Percentiles rank a stretch among this genome's conserved stretches.
Conservation (phyloP, 2,888 invertebrate genomes). For the Tiliacea citrago region DNA sequence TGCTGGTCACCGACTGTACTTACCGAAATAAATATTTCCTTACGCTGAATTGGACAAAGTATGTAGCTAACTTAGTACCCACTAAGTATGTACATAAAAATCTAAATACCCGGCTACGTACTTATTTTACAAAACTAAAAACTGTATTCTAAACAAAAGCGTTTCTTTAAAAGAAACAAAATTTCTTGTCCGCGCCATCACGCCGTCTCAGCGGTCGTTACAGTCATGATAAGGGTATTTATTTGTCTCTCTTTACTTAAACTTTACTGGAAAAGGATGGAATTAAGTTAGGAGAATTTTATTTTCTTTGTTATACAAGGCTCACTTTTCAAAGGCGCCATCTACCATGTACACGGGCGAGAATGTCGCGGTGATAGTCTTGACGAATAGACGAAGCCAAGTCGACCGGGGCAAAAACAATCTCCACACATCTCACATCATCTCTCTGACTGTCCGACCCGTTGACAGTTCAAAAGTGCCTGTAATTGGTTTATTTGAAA, state of each 20-base stretch:
- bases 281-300: not conserved
- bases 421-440: no score
- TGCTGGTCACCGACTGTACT: no score
- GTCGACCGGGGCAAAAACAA: no score
- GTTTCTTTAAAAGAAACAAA: constrained; percentile 11
- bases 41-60: not conserved
- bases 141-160: constrained; percentile 16
- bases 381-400: no score
- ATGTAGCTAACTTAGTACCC: not conserved
- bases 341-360: no score
- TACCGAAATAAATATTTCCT: not conserved
- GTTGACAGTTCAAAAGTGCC: no score
- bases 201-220: constrained; percentile 37
- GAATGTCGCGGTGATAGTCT: no score
- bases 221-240: constrained; percentile 48
- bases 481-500: no score
- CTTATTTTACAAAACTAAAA: no score
- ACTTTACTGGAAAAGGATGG: constrained; percentile 26
- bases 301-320: no score
- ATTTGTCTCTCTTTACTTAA: constrained; percentile 22
- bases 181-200: not conserved
- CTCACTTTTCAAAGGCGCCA: no score
- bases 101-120: not conserved
- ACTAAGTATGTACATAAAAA: not conserved
- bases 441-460: no score